These are phyloP conservation scores for Dascillus cervinus DNA, from an alignment of 2,888 invertebrate species.

Conservation along the genomic window DNA sequence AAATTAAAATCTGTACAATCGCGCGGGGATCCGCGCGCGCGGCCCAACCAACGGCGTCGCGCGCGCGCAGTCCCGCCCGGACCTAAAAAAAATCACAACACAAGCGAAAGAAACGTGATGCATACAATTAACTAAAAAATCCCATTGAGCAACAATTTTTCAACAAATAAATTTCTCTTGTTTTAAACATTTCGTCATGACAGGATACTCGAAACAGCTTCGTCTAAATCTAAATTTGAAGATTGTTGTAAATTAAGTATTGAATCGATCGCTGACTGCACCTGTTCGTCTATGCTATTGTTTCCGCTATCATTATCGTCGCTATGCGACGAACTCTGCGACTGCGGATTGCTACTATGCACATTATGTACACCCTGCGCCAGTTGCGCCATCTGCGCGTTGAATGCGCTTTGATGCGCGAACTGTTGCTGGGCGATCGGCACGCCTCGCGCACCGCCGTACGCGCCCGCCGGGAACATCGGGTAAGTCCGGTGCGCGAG, in stretches of 20 bases:
- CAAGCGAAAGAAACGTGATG: not conserved
- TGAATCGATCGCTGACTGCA: slow-evolving; percentile 73
- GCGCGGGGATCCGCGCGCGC: not conserved
- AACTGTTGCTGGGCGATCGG: slow-evolving; percentile 1
- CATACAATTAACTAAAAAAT: not conserved
- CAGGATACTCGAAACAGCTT: slow-evolving; percentile 36
- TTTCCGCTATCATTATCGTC: slow-evolving; percentile 30
- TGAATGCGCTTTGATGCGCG: not conserved
- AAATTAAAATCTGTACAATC: slow-evolving; percentile 20
- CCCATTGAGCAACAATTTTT: not conserved
- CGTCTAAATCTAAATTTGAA: slow-evolving; percentile 36
- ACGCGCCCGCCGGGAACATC: not conserved
- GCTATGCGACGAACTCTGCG: slow-evolving; percentile 16
- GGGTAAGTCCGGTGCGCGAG: no score
- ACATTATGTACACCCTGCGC: slow-evolving; percentile 18
- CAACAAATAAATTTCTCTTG: slow-evolving; percentile 8
- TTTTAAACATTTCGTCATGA: slow-evolving; percentile 40
- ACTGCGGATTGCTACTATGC: slow-evolving; percentile 16
- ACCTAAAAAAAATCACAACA: not conserved
- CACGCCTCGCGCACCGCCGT: not conserved
- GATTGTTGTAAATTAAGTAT: slow-evolving; percentile 62
- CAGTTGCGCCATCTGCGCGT: not conserved
- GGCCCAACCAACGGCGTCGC: no score
- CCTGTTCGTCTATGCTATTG: slow-evolving; percentile 67
- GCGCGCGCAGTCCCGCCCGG: no score